Evolutionary conservation across 2,113 vertebrate species (phyloP).

Genomic region (Hassar affinis): DNA sequence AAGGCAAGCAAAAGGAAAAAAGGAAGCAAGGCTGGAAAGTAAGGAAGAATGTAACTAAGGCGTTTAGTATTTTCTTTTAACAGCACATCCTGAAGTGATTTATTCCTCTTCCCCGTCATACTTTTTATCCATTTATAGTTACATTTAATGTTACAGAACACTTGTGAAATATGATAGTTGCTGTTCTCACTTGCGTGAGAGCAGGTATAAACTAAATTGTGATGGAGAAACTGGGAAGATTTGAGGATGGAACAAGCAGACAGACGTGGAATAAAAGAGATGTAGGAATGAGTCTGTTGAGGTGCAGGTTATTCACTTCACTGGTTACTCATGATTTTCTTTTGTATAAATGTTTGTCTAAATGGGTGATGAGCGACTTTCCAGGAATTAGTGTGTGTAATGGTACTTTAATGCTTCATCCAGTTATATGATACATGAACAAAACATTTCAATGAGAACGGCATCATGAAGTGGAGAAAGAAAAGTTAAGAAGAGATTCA

Average conservation of each 20-base stretch:
- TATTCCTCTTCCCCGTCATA: not conserved
- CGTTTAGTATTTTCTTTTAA: not conserved
- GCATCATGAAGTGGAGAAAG: not conserved
- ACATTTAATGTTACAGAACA: not conserved
- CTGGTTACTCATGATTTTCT: not conserved
- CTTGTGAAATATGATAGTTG: too few species aligned
- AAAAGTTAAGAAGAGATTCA: slow-evolving; percentile 19
- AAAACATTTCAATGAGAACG: not conserved
- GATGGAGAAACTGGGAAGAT: not conserved
- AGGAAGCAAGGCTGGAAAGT: not conserved
- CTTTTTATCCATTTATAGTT: too few species aligned
- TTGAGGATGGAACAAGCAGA: not conserved
- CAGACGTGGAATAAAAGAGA: not conserved
- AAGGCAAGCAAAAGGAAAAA: not conserved
- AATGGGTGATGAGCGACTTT: not conserved
- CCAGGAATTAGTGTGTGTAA: too few species aligned
- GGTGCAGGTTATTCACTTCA: not conserved
- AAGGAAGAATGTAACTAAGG: not conserved
- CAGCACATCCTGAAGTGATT: not conserved
- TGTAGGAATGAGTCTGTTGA: not conserved
- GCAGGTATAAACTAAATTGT: too few species aligned
- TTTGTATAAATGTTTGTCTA: not conserved
- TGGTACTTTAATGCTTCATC: too few species aligned
- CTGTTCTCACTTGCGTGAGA: too few species aligned
- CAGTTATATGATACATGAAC: not conserved